phyloP scores from a whole-genome alignment of 2,888 invertebrate species.

The Archips xylosteana region DNA sequence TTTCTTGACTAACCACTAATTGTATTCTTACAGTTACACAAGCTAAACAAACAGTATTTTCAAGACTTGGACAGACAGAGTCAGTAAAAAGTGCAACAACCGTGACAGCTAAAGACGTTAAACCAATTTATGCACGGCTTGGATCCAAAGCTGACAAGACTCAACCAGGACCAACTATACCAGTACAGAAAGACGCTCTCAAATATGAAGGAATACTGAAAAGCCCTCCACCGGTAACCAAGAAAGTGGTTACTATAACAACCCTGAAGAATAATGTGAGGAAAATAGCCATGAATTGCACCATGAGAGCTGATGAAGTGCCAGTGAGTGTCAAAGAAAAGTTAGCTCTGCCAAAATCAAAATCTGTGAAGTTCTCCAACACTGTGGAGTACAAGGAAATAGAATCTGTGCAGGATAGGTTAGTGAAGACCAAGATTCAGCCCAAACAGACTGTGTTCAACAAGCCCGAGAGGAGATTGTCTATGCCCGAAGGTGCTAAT shows the following conservation, averaged over 20 bases:
- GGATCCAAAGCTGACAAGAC: conserved; percentile 62
- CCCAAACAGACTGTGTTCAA: conserved; percentile 68
- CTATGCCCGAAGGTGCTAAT: conserved; percentile 67
- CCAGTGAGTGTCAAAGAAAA: conserved; percentile 77
- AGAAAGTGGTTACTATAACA: conserved; percentile 70
- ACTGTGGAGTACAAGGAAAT: conserved; percentile 79
- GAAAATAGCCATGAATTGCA: conserved; percentile 68
- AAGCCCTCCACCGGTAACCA: conserved; percentile 51
- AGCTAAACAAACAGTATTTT: conserved; percentile 70
- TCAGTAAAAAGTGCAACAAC: conserved; percentile 44
- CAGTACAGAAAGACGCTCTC: conserved; percentile 71
- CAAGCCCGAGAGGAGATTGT: conserved; percentile 75
- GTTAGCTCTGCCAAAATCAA: conserved; percentile 66
- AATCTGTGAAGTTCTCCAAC: conserved; percentile 79
- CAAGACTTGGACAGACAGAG: conserved; percentile 73
- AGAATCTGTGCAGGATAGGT: conserved; percentile 52
- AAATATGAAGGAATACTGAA: conserved; percentile 81
- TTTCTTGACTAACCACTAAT: not conserved
- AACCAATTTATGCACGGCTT: conserved; percentile 73
- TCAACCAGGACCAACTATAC: conserved; percentile 51
- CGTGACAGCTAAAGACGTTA: conserved; percentile 51
- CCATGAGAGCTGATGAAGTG: conserved; percentile 79
- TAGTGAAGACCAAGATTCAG: conserved; percentile 41
- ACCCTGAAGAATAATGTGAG: conserved; percentile 65
- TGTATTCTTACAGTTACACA: conserved; percentile 40